phyloP scores from a whole-genome alignment of 1,140 invertebrate genomes.

The Eumaeus atala region DNA sequence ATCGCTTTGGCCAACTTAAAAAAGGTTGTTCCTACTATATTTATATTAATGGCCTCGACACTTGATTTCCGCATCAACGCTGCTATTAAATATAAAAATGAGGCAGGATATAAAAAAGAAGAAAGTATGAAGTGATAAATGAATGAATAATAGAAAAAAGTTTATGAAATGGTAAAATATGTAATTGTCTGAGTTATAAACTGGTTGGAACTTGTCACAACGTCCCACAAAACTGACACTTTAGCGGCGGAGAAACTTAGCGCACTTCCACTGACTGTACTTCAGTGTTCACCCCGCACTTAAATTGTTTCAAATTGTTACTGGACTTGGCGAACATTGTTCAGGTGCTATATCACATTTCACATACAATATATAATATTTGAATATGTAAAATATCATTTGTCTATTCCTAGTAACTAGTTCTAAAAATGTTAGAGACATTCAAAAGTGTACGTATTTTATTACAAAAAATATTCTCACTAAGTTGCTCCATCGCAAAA shows the following conservation, averaged over 20 bases:
- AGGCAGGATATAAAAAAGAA: background rate
- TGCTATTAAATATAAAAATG: background rate
- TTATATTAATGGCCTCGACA: background rate
- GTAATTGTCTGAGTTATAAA: background rate
- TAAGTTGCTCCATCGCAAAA: background rate
- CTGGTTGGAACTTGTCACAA: background rate
- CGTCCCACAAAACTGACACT: background rate
- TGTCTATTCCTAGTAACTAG: background rate
- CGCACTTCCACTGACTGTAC: background rate
- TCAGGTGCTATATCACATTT: background rate
- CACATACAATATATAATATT: background rate
- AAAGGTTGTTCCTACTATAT: background rate
- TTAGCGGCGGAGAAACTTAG: background rate
- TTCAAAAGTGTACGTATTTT: background rate
- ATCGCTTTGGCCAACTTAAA: too few relatives aligned
- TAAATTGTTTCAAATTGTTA: constrained; percentile 9
- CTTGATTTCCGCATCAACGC: background rate
- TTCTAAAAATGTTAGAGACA: background rate
- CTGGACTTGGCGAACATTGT: background rate
- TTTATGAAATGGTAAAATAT: background rate
- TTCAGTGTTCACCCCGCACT: background rate
- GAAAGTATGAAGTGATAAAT: background rate
- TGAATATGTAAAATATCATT: background rate
- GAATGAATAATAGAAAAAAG: background rate
- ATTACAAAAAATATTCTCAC: background rate